These are phyloP conservation scores for Platycnemis pennipes DNA, from an alignment of 2,888 invertebrate species.

Conservation along the genomic window DNA sequence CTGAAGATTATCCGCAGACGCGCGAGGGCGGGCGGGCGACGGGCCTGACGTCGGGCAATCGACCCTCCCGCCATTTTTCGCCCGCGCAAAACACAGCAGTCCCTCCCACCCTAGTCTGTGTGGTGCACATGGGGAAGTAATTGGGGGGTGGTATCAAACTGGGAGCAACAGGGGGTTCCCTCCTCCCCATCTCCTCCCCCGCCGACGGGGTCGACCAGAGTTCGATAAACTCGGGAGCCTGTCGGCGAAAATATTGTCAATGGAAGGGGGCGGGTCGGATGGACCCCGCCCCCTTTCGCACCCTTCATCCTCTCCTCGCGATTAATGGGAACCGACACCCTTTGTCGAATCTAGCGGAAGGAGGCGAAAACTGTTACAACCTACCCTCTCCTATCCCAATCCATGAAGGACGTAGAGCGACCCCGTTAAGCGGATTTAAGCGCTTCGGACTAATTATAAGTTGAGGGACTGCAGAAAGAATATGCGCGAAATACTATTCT, in stretches of 20 bases:
- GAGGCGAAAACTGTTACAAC: background rate
- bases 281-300: background rate
- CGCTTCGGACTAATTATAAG: too few species aligned
- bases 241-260: constrained; percentile 43
- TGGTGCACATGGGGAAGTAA: background rate
- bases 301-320: constrained; percentile 21
- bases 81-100: constrained; percentile 5
- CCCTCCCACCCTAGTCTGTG: background rate
- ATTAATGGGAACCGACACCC: background rate
- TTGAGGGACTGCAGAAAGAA: too few species aligned
- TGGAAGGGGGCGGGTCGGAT: background rate
- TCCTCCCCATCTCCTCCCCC: background rate
- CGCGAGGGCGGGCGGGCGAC: background rate
- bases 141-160: background rate
- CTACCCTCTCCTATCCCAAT: too few species aligned
- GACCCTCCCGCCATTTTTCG: background rate
- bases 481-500: too few species aligned
- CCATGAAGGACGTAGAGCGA: too few species aligned
- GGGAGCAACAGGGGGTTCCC: background rate
- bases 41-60: background rate
- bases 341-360: background rate
- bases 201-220: background rate
- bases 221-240: background rate
- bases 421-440: too few species aligned
- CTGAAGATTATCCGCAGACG: background rate